phyloP scores from a whole-genome alignment of 2,888 invertebrate genomes.

The Lepetodrilus schrolli region DNA sequence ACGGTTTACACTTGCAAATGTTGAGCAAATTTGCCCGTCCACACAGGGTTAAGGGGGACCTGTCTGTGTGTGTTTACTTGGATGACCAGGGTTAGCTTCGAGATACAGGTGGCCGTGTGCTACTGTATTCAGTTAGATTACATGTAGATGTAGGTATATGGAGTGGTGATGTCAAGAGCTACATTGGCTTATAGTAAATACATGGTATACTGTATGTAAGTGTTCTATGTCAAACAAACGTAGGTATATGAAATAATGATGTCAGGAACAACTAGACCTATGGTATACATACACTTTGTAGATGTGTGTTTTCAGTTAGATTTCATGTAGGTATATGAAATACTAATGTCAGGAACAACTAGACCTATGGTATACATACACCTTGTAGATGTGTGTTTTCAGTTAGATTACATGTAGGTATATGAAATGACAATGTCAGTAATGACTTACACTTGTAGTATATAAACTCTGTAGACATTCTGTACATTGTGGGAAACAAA shows the following conservation, averaged over 20 bases:
- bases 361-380: neutral
- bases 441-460: too few relatives aligned
- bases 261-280: neutral
- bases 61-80: constrained; percentile 22
- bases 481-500: too few relatives aligned
- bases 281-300: neutral
- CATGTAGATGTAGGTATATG: too few relatives aligned
- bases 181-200: too few relatives aligned
- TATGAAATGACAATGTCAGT: too few relatives aligned
- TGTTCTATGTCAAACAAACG: neutral
- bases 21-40: constrained; percentile 8
- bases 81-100: neutral
- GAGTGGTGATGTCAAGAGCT: too few relatives aligned
- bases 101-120: neutral
- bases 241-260: too few relatives aligned
- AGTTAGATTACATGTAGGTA: too few relatives aligned
- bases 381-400: neutral
- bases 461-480: too few relatives aligned
- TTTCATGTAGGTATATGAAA: too few relatives aligned
- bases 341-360: neutral
- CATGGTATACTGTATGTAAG: neutral
- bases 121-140: neutral
- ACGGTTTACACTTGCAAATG: neutral
- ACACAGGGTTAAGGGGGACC: neutral
- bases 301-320: neutral